Conservation (phyloP, 1,140 invertebrate genomes). For the Ectropis grisescens region DNA sequence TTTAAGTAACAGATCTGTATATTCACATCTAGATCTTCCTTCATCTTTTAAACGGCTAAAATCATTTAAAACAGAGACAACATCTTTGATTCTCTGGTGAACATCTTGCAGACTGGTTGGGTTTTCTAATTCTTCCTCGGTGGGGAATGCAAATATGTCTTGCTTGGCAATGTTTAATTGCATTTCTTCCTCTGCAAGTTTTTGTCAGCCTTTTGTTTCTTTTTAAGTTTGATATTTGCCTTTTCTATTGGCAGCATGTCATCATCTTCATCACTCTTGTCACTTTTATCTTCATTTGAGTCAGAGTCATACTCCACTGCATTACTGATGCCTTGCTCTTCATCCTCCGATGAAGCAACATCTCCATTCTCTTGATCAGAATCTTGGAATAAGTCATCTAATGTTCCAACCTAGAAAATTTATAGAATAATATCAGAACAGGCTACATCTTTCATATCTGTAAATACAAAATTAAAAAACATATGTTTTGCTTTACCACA, state of each 20-base stretch:
- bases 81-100: conserved; percentile 92
- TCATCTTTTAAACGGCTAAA: conserved; percentile 86
- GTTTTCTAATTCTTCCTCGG: conserved; percentile 79
- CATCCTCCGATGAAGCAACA: conserved; percentile 33
- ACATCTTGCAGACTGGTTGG: conserved; percentile 85
- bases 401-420: conserved; percentile 47
- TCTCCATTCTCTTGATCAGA: conserved; percentile 47
- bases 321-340: conserved; percentile 32
- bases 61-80: conserved; percentile 89
- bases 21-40: conserved; percentile 84
- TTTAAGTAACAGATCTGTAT: conserved; percentile 81
- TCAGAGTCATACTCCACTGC: conserved; percentile 59
- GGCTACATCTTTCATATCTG: no score
- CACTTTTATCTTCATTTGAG: conserved; percentile 49
- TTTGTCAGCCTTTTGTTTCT: conserved; percentile 79
- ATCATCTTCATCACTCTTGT: conserved; percentile 70
- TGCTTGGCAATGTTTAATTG: conserved; percentile 81
- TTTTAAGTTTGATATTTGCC: conserved; percentile 84
- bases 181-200: conserved; percentile 86
- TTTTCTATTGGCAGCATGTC: conserved; percentile 90
- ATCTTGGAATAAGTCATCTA: conserved; percentile 63
- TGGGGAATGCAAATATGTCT: conserved; percentile 83
- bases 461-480: no score
- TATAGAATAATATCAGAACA: not conserved
- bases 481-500: no score